These are phyloP conservation scores for Progne subis DNA, from an alignment of 2,113 vertebrate species.

Conservation along the genomic window DNA sequence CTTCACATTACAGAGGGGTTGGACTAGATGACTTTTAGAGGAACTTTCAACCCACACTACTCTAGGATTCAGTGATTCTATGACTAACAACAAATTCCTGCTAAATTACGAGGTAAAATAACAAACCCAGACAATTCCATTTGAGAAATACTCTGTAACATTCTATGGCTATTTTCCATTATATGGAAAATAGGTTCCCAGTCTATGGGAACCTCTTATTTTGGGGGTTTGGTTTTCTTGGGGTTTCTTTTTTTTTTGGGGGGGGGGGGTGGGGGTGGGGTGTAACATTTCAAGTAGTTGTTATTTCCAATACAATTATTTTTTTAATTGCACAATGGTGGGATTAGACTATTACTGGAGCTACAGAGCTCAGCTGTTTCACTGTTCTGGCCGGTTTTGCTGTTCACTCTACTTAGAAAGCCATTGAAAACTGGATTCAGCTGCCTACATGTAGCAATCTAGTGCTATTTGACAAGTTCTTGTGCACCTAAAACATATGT, in stretches of 20 bases:
- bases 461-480: not conserved
- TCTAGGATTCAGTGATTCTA: not conserved
- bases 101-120: not conserved
- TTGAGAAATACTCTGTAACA: not conserved
- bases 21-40: not conserved
- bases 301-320: not conserved
- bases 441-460: not conserved
- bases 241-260: too few species aligned
- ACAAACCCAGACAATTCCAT: not conserved
- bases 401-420: not conserved
- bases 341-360: not conserved
- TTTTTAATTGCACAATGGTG: not conserved
- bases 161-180: not conserved
- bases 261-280: rapidly evolving
- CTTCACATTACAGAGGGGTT: not conserved
- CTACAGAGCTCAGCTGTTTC: not conserved
- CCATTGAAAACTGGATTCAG: not conserved
- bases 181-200: not conserved
- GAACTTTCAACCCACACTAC: not conserved
- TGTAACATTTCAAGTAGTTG: not conserved
- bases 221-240: not conserved
- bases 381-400: not conserved
- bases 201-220: not conserved
- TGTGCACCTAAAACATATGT: not conserved
- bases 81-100: not conserved